phyloP scores from a whole-genome alignment of 2,888 invertebrate species.

The Poecilobothrus nobilitatus region DNA sequence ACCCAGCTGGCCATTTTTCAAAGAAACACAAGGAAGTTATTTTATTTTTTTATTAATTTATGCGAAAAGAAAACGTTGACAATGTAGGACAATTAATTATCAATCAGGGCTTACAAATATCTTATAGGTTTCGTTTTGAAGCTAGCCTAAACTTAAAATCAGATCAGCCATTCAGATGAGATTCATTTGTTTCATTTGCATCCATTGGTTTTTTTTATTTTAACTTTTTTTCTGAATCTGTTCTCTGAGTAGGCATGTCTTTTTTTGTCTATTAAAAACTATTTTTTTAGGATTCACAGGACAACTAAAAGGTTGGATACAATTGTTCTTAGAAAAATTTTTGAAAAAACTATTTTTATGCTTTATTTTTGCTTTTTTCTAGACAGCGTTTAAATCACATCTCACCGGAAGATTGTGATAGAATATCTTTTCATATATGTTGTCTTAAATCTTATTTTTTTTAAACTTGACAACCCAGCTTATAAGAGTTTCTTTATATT shows the following conservation, averaged over 20 bases:
- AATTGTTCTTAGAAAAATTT: conserved; percentile 9
- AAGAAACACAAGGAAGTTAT: conserved; percentile 23
- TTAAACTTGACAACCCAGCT: background rate
- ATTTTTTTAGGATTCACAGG: background rate
- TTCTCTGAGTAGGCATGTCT: conserved; percentile 9
- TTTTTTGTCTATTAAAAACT: background rate
- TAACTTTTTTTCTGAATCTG: conserved; percentile 9
- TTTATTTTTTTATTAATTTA: conserved; percentile 15
- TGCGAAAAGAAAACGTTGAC: conserved; percentile 19
- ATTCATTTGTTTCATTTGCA: conserved; percentile 13
- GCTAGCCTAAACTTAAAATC: background rate
- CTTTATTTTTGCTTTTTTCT: conserved; percentile 11
- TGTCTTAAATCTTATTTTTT: background rate
- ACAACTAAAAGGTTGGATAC: conserved; percentile 9
- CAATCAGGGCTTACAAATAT: background rate
- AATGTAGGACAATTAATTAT: conserved; percentile 9
- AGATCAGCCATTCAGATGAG: conserved; percentile 4
- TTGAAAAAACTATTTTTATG: conserved; percentile 11
- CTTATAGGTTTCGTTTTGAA: background rate
- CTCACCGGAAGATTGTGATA: conserved; percentile 28
- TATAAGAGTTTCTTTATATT: conserved; percentile 7
- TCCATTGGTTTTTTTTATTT: conserved; percentile 8
- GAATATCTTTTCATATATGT: conserved; percentile 15
- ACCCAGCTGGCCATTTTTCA: conserved; percentile 22
- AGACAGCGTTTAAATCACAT: conserved; percentile 25